phyloP scores from a whole-genome alignment of 2,888 invertebrate genomes.

The Branchipolynoe longqiensis region DNA sequence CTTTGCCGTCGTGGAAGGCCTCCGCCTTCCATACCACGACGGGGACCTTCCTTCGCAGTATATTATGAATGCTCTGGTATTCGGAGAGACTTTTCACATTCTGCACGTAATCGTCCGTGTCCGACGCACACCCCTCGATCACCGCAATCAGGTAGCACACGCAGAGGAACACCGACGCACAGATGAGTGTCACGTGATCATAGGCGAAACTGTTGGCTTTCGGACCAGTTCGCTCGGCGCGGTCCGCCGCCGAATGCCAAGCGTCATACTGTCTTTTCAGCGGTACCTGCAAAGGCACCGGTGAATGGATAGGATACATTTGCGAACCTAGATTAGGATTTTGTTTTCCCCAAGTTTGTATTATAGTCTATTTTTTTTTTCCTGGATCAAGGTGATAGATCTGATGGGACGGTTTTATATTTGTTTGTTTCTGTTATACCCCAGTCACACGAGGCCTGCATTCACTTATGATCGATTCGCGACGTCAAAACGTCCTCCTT shows the following conservation, averaged over 20 bases:
- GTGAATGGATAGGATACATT: background rate
- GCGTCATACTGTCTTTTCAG: background rate
- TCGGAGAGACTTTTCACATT: background rate
- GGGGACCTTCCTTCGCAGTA: conserved; percentile 4
- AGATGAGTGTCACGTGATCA: background rate
- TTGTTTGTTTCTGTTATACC: background rate
- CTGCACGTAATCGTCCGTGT: conserved; percentile 10
- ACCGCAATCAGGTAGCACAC: background rate
- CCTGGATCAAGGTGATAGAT: background rate
- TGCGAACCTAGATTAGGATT: background rate
- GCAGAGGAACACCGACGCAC: conserved; percentile 11
- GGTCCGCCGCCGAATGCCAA: background rate
- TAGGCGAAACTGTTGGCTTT: background rate
- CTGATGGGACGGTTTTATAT: background rate
- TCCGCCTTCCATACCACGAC: conserved; percentile 5
- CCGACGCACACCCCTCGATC: conserved; percentile 1
- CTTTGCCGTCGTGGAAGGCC: conserved; percentile 21
- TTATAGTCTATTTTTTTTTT: too few relatives aligned
- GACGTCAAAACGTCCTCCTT: too few relatives aligned
- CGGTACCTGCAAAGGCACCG: background rate
- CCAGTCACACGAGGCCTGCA: background rate
- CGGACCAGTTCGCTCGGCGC: background rate
- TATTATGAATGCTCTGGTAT: background rate
- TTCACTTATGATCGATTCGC: background rate
- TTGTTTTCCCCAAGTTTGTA: background rate